Base-by-base conservation (phyloP, 2,888 invertebrate genomes). In the Sturmia bella region DNA sequence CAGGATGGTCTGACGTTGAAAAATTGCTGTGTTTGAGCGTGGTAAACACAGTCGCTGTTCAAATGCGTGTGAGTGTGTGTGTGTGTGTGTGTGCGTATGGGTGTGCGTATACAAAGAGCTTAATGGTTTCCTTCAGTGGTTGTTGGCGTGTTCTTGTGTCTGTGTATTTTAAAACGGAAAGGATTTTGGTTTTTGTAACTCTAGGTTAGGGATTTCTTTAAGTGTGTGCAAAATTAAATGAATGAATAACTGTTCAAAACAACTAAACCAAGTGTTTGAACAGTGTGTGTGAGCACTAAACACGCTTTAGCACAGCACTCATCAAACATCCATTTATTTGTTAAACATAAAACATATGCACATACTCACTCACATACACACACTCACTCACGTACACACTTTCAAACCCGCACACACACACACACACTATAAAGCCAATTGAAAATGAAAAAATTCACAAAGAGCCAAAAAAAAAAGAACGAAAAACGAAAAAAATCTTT, bases 301-400 rank as follows among this genome's bases (percentile, higher is more conserved):
- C 82, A 82, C 64, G 69, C 69, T 82, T 64, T 48, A 63, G 52
- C 43, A 77, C 63, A 74, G 57, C 81, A 82, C 82, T 78, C 82
- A 82, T 37, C 17, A 39, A 52, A 37, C 15, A 32, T n/a, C 61
- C 15, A 37, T 56, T 52, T 39, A 57, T 57, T 70, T n/a, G n/a
- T n/a, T 59, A 17, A 75, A 52, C 37, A 56, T 45, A 41, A 63
- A 57, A 73, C 77, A 27, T 50, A 72, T 54, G 50, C 54, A 39
- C 24, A 21, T 41, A 63, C 68, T 19, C n/a, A 76, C 54, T 43
- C 68, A 69, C 77, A 59, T 66, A 21, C 17, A 59, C 70, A 75
- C 68, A 27, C 52, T 54, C 56, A 64, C 56, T 15, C 37, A 72
- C 52, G 37, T 17, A 39, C 39, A 56, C 39, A 56, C 63, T 17